Evolutionary conservation across 2,797 vertebrate species (phyloP).

Genomic region (Spea hammondii): DNA sequence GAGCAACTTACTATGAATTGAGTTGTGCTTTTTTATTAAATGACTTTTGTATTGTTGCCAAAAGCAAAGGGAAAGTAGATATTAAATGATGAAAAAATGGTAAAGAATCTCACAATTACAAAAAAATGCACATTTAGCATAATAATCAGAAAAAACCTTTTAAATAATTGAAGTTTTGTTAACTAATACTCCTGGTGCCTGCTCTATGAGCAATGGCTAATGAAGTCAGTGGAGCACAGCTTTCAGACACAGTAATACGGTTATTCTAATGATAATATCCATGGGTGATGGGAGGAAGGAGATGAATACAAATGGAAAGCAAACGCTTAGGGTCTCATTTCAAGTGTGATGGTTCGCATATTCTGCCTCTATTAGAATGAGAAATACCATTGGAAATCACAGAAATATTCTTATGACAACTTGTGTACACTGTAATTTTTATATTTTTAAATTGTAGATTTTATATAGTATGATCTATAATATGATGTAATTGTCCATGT

Average conservation of each 20-base stretch:
- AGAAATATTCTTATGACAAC: not conserved
- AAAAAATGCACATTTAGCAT: constrained; percentile 60
- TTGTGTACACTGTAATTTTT: no score
- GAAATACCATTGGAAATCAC: not conserved
- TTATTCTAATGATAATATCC: constrained; percentile 39
- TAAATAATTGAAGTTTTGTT: constrained; percentile 61
- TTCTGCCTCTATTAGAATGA: not conserved
- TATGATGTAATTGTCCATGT: no score
- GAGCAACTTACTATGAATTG: constrained; percentile 30
- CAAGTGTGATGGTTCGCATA: not conserved
- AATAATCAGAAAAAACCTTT: constrained; percentile 41
- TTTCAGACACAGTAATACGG: constrained; percentile 40
- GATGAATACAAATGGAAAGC: constrained; percentile 37
- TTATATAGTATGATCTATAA: no score
- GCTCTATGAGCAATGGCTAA: constrained; percentile 55
- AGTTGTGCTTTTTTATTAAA: constrained; percentile 40
- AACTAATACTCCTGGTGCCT: constrained; percentile 58
- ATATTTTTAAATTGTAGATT: no score
- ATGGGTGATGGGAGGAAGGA: constrained; percentile 19
- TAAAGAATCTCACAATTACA: constrained; percentile 55
- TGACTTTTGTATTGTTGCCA: constrained; percentile 31
- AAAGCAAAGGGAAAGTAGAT: constrained; percentile 53
- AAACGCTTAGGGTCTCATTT: not conserved
- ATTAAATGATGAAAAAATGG: constrained; percentile 42
- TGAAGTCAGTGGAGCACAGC: constrained; percentile 37